phyloP scores from a whole-genome alignment of 2,113 vertebrate genomes.

The Prunella himalayana region DNA sequence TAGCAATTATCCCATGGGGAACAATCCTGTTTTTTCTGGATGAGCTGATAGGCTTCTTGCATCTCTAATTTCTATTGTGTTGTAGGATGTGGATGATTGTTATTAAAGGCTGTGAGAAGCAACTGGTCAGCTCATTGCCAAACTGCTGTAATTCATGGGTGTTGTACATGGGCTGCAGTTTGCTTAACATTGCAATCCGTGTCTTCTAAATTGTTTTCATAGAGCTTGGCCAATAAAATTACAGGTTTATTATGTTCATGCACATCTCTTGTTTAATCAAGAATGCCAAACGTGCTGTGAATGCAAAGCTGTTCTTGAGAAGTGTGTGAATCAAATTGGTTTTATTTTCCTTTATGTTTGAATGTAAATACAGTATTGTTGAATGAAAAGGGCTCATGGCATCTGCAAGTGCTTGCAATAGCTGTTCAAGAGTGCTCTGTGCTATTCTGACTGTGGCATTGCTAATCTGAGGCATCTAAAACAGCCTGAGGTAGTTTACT shows the following conservation, averaged over 20 bases:
- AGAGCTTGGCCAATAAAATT: constrained; percentile 58
- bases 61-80: constrained; percentile 28
- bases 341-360: constrained; percentile 32
- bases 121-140: constrained; percentile 49
- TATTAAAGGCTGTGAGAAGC: constrained; percentile 27
- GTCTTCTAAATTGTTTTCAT: constrained; percentile 48
- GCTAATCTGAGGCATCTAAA: not conserved
- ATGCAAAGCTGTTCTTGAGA: not conserved
- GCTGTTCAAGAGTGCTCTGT: not conserved
- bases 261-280: constrained; percentile 50
- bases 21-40: constrained; percentile 17
- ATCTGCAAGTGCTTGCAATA: not conserved
- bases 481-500: not conserved
- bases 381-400: not conserved
- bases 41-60: constrained; percentile 15
- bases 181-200: constrained; percentile 18
- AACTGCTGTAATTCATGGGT: constrained; percentile 28
- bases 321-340: not conserved
- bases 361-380: not conserved
- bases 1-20: constrained; percentile 11
- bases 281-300: not conserved
- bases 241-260: constrained; percentile 29
- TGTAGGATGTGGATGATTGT: constrained; percentile 3
- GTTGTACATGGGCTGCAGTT: constrained; percentile 21
- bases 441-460: not conserved